phyloP scores from a whole-genome alignment of 2,797 vertebrate species.

The Bufotes viridis region DNA sequence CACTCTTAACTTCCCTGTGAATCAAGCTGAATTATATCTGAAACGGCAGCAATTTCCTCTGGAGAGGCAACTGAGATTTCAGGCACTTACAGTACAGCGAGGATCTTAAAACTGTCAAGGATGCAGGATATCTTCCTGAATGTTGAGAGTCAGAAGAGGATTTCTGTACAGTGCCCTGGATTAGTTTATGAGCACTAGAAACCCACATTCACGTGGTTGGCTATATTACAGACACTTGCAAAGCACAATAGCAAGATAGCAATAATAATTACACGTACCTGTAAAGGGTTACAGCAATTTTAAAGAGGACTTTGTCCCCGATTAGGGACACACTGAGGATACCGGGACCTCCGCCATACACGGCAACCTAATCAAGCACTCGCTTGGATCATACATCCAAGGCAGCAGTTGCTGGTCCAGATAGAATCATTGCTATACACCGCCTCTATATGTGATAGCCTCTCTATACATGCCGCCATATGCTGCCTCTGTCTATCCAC shows the following conservation, averaged over 20 bases:
- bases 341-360: too few species aligned
- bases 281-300: too few species aligned
- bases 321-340: too few species aligned
- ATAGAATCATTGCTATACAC: too few species aligned
- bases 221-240: neutral
- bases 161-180: neutral
- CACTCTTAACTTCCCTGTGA: conserved; percentile 68
- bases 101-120: conserved; percentile 39
- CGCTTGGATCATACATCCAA: too few species aligned
- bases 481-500: too few species aligned
- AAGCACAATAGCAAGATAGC: neutral
- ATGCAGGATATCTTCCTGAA: conserved; percentile 28
- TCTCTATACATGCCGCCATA: too few species aligned
- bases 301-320: neutral
- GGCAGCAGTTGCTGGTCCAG: too few species aligned
- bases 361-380: too few species aligned
- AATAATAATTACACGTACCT: neutral
- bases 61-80: conserved; percentile 71
- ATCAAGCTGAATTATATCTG: conserved; percentile 72
- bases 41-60: conserved; percentile 74
- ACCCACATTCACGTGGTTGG: neutral
- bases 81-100: conserved; percentile 62
- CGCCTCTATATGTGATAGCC: too few species aligned
- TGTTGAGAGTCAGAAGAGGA: conserved; percentile 4
- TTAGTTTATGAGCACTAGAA: conserved; percentile 6